Evolutionary conservation across 1,140 invertebrate genomes (phyloP), one percentile per base, ranked within the genome.

Genomic region (Cepaea nemoralis): DNA sequence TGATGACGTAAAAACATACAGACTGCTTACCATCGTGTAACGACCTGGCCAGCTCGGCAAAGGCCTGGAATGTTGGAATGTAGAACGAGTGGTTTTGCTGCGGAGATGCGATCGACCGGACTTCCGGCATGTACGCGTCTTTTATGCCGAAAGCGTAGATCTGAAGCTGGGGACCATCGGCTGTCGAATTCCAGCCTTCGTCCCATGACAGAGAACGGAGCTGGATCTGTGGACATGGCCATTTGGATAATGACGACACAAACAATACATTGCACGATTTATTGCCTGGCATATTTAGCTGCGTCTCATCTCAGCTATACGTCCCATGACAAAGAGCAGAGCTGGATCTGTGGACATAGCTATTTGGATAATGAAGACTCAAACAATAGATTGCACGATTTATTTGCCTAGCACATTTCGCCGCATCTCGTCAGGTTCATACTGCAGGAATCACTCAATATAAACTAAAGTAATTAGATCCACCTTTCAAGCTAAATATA

Each of bases 81-180:
- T 84, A 78, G 59, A 82, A 88, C 2, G 85, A 85, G 66, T 88
- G 87, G 69, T 87, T 87, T 24, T 74, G 71, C 24, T 84, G 79
- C 3, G 74, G 80, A 1, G 79, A 86, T 1, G 86, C 85, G 55
- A 88, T 82, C 1, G 85, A 81, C 39, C 80, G 63, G 16, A 88
- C 77, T 74, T 88, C 87, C 19, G 83, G 50, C 59, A 85, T 66
- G 74, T 86, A 69, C 12, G 85, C 84, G 50, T 86, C 77, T 59
- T 86, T 80, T 22, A 88, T 81, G 12, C 87, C 87, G 77, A 88
- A 87, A 22, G 83, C 83, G 76, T 81, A 88, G 19, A 88, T 83
- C 71, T 88, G 86, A 22, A 88, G 77, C 81, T 88, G 87, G 31
- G 87, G 87, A 59, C 87, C 87, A 39, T 66, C 40, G 31, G 22